Evolutionary conservation across 1,140 invertebrate genomes (phyloP).

Genomic region (Dermatophagoides farinae): DNA sequence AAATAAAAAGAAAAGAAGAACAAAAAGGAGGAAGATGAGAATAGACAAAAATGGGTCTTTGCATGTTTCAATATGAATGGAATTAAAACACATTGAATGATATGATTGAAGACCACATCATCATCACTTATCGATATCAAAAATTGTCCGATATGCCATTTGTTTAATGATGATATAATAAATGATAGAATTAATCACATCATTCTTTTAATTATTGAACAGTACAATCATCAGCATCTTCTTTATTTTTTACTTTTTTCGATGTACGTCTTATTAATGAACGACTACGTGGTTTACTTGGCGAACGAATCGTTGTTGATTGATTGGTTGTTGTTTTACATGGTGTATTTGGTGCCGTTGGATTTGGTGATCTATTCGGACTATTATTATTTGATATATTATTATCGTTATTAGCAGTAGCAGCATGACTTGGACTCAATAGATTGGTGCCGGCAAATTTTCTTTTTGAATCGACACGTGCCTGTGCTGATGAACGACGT

Average conservation of each 20-base stretch:
- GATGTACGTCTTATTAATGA: slow-evolving; percentile 53
- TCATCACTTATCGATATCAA: no score
- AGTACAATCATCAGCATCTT: slow-evolving; percentile 17
- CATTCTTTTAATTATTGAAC: neutral
- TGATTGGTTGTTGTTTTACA: slow-evolving; percentile 19
- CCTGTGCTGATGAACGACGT: slow-evolving; percentile 49
- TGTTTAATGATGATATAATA: no score
- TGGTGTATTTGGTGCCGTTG: slow-evolving; percentile 16
- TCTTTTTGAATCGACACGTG: slow-evolving; percentile 19
- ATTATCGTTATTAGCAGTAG: slow-evolving; percentile 15
- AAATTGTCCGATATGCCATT: no score
- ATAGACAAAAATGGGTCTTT: no score
- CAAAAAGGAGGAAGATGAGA: no score
- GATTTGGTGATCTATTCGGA: slow-evolving; percentile 17
- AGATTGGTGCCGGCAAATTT: slow-evolving; percentile 21
- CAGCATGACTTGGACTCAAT: slow-evolving; percentile 19
- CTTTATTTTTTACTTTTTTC: slow-evolving; percentile 37
- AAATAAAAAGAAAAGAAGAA: no score
- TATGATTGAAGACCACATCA: no score
- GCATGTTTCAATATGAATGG: no score
- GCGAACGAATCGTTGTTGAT: neutral
- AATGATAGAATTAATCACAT: no score
- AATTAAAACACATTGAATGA: no score
- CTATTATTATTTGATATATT: neutral
- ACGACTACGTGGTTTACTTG: slow-evolving; percentile 41